Percentiles rank a stretch among this genome's conserved stretches.
These are phyloP conservation scores for Climacteris rufus DNA, from an alignment of 2,113 vertebrate genomes.

Conservation along the genomic window DNA sequence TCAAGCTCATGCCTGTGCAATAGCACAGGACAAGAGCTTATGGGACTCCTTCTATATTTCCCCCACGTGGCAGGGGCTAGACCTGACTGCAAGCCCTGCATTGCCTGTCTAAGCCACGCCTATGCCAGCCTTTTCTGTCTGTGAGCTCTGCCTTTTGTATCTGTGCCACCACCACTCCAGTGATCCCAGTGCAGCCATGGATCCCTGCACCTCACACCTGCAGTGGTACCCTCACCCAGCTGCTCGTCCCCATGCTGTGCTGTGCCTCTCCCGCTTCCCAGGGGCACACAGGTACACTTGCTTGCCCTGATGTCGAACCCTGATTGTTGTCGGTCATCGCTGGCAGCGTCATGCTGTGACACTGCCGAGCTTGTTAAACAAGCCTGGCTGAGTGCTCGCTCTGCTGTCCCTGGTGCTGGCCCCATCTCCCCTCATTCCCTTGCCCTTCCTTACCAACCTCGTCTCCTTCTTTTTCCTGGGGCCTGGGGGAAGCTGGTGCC, in stretches of 20 bases:
- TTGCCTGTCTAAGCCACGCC: neutral
- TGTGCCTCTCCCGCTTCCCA: rapidly evolving
- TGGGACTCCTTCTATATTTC: neutral
- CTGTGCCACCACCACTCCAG: neutral
- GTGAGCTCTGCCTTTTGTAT: neutral
- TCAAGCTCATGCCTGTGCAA: rapidly evolving
- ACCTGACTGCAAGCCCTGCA: neutral
- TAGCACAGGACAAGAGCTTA: neutral
- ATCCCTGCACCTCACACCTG: neutral
- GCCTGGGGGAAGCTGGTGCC: neutral
- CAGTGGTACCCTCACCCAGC: neutral
- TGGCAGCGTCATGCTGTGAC: neutral
- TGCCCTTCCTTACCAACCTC: neutral
- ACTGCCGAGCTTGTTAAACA: neutral
- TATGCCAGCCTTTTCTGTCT: neutral
- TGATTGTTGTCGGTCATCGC: neutral
- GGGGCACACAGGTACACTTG: neutral
- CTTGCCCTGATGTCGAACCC: neutral
- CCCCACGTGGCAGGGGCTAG: neutral
- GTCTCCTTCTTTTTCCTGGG: neutral
- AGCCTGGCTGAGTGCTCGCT: neutral
- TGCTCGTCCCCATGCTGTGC: neutral
- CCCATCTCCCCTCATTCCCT: neutral
- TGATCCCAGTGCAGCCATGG: neutral
- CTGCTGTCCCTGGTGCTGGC: neutral